A percentile compares a stretch with the other conserved stretches of the same genome.
Evolutionary conservation across 2,797 vertebrate genomes (phyloP).

Genomic region (Enteromius mattozi): DNA sequence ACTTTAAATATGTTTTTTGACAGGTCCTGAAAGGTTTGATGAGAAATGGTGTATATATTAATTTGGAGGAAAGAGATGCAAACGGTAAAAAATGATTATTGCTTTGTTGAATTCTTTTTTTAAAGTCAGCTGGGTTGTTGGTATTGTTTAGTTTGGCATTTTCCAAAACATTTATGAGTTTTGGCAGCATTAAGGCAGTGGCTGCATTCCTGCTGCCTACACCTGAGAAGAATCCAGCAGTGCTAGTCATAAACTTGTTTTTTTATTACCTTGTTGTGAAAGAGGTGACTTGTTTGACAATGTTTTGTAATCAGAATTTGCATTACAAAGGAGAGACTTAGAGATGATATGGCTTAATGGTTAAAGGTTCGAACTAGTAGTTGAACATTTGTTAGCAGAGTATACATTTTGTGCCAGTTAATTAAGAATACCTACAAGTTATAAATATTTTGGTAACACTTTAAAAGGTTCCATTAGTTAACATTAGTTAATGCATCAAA

Average conservation of each 20-base stretch:
- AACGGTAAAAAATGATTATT: slow-evolving; percentile 68
- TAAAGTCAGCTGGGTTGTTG: not conserved
- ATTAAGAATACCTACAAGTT: not conserved
- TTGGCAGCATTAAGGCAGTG: not conserved
- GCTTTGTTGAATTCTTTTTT: not conserved
- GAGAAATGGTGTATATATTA: slow-evolving; percentile 70
- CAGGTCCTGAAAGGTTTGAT: slow-evolving; percentile 82
- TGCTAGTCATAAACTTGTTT: not conserved
- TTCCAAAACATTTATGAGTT: not conserved
- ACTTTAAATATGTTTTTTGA: slow-evolving; percentile 33
- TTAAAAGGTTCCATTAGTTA: not conserved
- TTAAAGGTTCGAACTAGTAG: not conserved
- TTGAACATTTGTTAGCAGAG: not conserved
- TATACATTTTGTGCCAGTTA: not conserved
- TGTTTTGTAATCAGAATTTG: not conserved
- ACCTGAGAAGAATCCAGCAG: not conserved
- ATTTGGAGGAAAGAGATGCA: slow-evolving; percentile 79
- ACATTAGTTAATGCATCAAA: not conserved
- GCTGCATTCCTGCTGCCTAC: not conserved
- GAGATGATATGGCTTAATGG: not conserved
- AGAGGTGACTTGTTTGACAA: not conserved
- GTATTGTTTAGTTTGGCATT: not conserved
- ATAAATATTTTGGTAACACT: not conserved
- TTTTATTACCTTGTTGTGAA: not conserved
- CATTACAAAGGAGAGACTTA: not conserved